A percentile compares a stretch with the other conserved stretches of the same genome.
These are phyloP conservation scores for Drosophila affinis DNA, from an alignment of 2,888 invertebrate genomes.

Conservation along the genomic window DNA sequence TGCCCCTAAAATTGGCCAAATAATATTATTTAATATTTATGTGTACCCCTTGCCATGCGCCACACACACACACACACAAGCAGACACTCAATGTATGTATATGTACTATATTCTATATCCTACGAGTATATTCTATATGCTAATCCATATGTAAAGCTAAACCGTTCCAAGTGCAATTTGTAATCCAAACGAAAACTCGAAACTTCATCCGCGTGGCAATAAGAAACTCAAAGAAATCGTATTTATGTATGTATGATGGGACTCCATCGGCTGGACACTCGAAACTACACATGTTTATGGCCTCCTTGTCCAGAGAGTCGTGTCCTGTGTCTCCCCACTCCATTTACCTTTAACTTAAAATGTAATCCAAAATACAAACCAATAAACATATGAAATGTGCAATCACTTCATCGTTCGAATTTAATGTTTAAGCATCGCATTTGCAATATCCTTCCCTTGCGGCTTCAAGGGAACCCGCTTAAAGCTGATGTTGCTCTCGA, in stretches of 20 bases:
- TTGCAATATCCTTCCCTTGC: too few species aligned
- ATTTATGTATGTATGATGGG: conserved; percentile 27
- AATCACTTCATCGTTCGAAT: background rate
- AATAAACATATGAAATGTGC: background rate
- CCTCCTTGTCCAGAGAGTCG: conserved; percentile 5
- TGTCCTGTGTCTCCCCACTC: background rate
- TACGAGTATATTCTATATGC: too few species aligned
- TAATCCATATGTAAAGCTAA: conserved; percentile 44
- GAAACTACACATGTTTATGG: background rate
- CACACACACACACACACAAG: background rate
- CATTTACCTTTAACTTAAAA: background rate
- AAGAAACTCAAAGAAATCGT: conserved; percentile 24
- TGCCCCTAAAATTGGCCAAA: conserved; percentile 33
- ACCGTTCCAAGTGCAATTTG: conserved; percentile 72
- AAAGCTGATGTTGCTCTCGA: too few species aligned
- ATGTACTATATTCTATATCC: conserved; percentile 1
- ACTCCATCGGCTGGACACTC: background rate
- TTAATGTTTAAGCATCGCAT: too few species aligned
- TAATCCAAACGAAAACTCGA: conserved; percentile 35
- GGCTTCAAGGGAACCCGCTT: too few species aligned
- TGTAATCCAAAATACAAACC: conserved; percentile 9
- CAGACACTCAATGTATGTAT: conserved; percentile 1
- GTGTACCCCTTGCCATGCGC: background rate
- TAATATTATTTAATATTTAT: conserved; percentile 20
- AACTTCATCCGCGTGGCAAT: conserved; percentile 21